Base-by-base conservation (phyloP, 2,113 vertebrate genomes). In the Lampris megalopsis region DNA sequence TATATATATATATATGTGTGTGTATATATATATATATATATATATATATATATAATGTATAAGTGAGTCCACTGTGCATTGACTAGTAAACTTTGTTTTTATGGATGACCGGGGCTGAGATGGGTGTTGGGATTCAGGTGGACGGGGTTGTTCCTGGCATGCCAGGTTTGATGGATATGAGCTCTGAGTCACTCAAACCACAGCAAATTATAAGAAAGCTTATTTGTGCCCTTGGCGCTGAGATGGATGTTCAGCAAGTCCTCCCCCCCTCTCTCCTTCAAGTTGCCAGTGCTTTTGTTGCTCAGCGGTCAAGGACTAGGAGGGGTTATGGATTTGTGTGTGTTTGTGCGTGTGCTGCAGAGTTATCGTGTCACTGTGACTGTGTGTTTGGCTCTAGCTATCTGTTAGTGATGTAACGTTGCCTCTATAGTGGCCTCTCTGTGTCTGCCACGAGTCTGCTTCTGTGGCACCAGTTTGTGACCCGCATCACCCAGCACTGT, bases 351-450 rank as follows among this genome's bases (percentile, higher is more conserved):
- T 1, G 2, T 5, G 59, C 5, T 70, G 61, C 64, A 68, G 66
- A 68, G 72, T 54, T 72, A 85, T 80, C 56, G 71, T 67, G 66
- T 84, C 73, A 73, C 41, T 70, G 69, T 52, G 49, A 57, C 78
- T 70, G 83, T 72, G 77, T 81, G 64, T 70, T 69, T 72, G 77
- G 80, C 62, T 81, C 78, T 69, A 83, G 81, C 74, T 72, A 53
- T 68, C 77, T 67, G 71, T 79, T 54, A 66, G 75, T 93, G 91
- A 93, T 82, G 89, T 87, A 90, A 91, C 82, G 75, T 77, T 80
- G 86, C 81, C 70, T 81, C 81, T 83, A 93, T 92, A 92, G 91
- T 91, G 80, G 92, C 75, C 48, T 83, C 91, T 91, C 82, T 94
- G 92, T 73, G 53, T 77, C 77, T 85, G 79, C 84, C 88, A 84